Evolutionary conservation across 1,140 invertebrate species (phyloP).

Genomic region (Anthonomus grandis): DNA sequence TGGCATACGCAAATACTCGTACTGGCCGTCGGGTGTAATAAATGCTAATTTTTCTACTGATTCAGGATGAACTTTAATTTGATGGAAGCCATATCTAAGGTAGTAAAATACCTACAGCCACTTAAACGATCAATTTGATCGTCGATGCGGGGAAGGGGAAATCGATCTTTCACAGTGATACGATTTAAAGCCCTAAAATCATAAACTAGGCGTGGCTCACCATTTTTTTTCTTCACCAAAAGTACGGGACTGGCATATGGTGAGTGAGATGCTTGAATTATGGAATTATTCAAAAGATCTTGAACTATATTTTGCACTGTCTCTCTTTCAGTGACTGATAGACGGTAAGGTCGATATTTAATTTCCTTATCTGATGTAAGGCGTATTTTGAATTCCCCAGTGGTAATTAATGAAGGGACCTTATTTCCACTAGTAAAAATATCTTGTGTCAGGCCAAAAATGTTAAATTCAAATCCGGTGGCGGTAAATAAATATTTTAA

Average conservation of each 20-base stretch:
- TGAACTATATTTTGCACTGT: constrained; percentile 12
- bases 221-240: constrained; percentile 45
- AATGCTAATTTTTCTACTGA: constrained; percentile 39
- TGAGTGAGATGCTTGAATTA: constrained; percentile 44
- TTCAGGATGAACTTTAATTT: constrained; percentile 39
- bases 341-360: constrained; percentile 16
- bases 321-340: constrained; percentile 13
- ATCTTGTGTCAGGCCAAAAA: too few relatives aligned
- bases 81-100: constrained; percentile 35
- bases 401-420: too few relatives aligned
- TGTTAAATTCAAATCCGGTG: too few relatives aligned
- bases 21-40: constrained; percentile 43
- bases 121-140: constrained; percentile 45
- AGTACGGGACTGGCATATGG: constrained; percentile 45
- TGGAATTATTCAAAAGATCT: constrained; percentile 36
- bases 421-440: too few relatives aligned
- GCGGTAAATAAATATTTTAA: too few relatives aligned
- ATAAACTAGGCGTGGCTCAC: constrained; percentile 39
- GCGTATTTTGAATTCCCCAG: too few relatives aligned
- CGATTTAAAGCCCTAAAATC: constrained; percentile 45
- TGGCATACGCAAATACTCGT: constrained; percentile 50
- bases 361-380: constrained; percentile 3
- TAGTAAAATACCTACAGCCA: constrained; percentile 32
- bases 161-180: constrained; percentile 44
- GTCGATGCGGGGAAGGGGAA: constrained; percentile 50